Percentiles rank a stretch among this genome's conserved stretches.
These are phyloP conservation scores for Engraulis encrasicolus DNA, from an alignment of 2,113 vertebrate genomes.

Conservation along the genomic window DNA sequence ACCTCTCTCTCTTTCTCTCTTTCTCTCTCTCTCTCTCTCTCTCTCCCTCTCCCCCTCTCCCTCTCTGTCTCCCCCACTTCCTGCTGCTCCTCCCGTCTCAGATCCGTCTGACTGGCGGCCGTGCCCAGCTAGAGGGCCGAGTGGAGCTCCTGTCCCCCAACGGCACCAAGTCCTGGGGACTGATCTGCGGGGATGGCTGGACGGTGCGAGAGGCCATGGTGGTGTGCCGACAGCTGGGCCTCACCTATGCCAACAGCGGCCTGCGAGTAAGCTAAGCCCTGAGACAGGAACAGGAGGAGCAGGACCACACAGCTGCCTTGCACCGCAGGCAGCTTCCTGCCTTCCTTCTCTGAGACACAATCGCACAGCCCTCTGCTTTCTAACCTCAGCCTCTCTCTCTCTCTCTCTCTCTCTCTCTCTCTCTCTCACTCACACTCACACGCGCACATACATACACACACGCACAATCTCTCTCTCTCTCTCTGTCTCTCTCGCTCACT, in stretches of 20 bases:
- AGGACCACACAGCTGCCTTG: neutral
- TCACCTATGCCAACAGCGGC: constrained; percentile 91
- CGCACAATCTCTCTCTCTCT: too few relatives aligned
- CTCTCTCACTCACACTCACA: too few relatives aligned
- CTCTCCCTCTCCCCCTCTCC: neutral
- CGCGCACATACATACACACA: too few relatives aligned
- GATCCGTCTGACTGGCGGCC: constrained; percentile 91
- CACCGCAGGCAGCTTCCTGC: neutral
- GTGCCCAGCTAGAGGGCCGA: constrained; percentile 87
- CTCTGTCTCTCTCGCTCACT: too few relatives aligned
- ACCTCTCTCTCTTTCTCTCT: neutral
- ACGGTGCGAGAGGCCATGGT: constrained; percentile 87
- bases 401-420: too few relatives aligned
- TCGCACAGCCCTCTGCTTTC: neutral
- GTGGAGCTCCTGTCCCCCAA: constrained; percentile 82
- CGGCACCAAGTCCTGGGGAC: constrained; percentile 82
- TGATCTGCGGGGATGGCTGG: constrained; percentile 94
- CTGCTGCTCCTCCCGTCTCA: constrained; percentile 60
- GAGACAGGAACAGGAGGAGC: neutral
- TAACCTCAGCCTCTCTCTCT: neutral
- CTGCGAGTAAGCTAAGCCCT: constrained; percentile 84
- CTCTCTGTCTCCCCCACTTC: constrained; percentile 25
- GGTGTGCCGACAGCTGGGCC: constrained; percentile 91
- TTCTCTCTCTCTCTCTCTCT: neutral
- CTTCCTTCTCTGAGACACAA: neutral